Base-by-base conservation (phyloP, 2,113 vertebrate genomes). In the Gavia stellata region DNA sequence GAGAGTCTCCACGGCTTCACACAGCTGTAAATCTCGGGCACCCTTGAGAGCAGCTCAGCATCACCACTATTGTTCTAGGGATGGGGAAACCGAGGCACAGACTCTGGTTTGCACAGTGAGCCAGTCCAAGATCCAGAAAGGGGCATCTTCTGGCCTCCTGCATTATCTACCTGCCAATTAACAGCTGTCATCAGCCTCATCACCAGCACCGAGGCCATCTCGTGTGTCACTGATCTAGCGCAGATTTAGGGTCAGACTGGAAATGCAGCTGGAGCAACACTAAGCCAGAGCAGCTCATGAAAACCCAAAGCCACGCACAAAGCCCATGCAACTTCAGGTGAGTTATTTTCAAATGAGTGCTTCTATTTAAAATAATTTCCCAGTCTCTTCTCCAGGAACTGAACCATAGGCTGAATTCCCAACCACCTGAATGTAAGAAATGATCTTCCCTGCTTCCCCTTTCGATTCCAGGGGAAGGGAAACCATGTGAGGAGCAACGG, bases 401-500 rank as follows among this genome's bases (percentile, higher is more conserved):
- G n/a, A 79, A 7, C 14, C n/a, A 14, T 26, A 12, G 56, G 42
- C 68, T 50, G 55, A 36, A 36, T 6, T 66, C 78, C 50, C 52
- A 45, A 3, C 8, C 44, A 16, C 33, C 29, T 3, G 3, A 50
- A 25, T 1, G 1, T 2, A 23, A 47, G 61, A 7, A 53, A 28
- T 3, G 2, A 4, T 12, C 1, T 0, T 20, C 26, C 36, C 79
- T 8, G 36, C 42, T 4, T 38, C 33, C 38, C 33, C 25, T 31
- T 19, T 24, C 1, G 0, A 1, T 17, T 9, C n/a, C 88, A 15
- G 28, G 24, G 58, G 10, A 45, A n/a, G 59, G 53, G 50, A 55
- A 36, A 33, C n/a, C 44, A 28, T 0, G 0, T 0, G 0, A 53
- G 56, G 20, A 58, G 28, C 1, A 2, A 42, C 0, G 26, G 53